phyloP scores from a whole-genome alignment of 2,113 vertebrate species.

The Pituophis catenifer region DNA sequence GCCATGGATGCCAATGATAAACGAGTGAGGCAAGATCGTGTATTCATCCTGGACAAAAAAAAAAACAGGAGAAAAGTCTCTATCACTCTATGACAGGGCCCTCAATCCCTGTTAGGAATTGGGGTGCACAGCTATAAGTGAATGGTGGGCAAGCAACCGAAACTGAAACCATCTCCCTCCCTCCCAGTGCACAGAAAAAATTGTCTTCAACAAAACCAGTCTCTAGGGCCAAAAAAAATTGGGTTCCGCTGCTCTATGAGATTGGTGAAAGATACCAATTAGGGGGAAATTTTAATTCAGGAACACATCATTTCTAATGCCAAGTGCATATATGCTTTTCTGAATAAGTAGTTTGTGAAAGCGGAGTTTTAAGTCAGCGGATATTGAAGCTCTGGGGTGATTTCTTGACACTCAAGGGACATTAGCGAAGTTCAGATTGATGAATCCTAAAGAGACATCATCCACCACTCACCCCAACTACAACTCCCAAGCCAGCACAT shows the following conservation, averaged over 20 bases:
- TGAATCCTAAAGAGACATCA: background rate
- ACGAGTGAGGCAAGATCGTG: slow-evolving; percentile 83
- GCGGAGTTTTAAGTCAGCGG: background rate
- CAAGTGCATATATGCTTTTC: background rate
- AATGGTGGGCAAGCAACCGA: background rate
- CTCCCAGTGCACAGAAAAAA: background rate
- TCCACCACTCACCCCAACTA: background rate
- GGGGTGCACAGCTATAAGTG: background rate
- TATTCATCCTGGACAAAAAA: slow-evolving; percentile 77
- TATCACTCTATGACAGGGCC: background rate
- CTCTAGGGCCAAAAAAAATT: background rate
- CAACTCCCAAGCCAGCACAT: background rate
- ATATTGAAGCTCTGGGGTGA: background rate
- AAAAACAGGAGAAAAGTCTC: background rate
- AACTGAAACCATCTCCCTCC: background rate
- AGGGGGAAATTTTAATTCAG: background rate
- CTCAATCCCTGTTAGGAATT: background rate
- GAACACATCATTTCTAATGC: background rate
- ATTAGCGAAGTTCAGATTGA: background rate
- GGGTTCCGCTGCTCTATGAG: background rate
- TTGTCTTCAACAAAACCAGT: background rate
- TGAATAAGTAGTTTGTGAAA: background rate
- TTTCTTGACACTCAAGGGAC: background rate
- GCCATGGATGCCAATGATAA: slow-evolving; percentile 81
- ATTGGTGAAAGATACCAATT: background rate